A percentile compares a stretch with the other conserved stretches of the same genome.
These are phyloP conservation scores for Psylliodes chrysocephalus DNA, from an alignment of 2,888 invertebrate species.

Conservation along the genomic window DNA sequence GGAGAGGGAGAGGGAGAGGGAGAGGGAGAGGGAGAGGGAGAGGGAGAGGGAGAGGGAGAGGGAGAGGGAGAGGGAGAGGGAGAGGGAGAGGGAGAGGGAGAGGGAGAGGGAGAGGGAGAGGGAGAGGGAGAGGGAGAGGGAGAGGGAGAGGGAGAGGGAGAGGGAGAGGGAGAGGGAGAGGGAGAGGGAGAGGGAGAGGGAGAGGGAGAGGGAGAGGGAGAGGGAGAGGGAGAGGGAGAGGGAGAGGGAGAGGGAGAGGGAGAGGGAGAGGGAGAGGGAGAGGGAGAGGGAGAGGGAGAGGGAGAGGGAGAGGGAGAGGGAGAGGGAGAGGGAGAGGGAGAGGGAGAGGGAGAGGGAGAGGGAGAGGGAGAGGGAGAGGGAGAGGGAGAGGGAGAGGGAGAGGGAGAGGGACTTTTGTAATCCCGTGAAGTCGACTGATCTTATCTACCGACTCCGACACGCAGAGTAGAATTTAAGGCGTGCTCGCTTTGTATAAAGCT, in stretches of 20 bases:
- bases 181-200: slow-evolving; percentile 18
- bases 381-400: slow-evolving; percentile 4
- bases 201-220: slow-evolving; percentile 9
- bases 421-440: no score
- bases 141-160: slow-evolving; percentile 9
- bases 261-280: slow-evolving; percentile 2
- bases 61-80: slow-evolving; percentile 9
- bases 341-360: slow-evolving; percentile 5
- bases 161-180: slow-evolving; percentile 1
- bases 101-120: slow-evolving; percentile 9
- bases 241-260: slow-evolving; percentile 7
- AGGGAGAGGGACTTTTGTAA: slow-evolving; percentile 12
- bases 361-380: slow-evolving; percentile 1
- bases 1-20: not conserved
- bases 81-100: slow-evolving; percentile 9
- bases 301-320: not conserved
- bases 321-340: slow-evolving; percentile 1
- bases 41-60: slow-evolving; percentile 9
- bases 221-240: slow-evolving; percentile 9
- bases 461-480: no score
- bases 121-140: slow-evolving; percentile 9
- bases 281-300: not conserved
- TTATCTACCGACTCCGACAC: no score
- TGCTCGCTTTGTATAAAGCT: no score
- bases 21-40: slow-evolving; percentile 2